Percentiles rank a stretch among this genome's conserved stretches.
These are phyloP conservation scores for Acrobasis repandana DNA, from an alignment of 2,888 invertebrate species.

Conservation along the genomic window DNA sequence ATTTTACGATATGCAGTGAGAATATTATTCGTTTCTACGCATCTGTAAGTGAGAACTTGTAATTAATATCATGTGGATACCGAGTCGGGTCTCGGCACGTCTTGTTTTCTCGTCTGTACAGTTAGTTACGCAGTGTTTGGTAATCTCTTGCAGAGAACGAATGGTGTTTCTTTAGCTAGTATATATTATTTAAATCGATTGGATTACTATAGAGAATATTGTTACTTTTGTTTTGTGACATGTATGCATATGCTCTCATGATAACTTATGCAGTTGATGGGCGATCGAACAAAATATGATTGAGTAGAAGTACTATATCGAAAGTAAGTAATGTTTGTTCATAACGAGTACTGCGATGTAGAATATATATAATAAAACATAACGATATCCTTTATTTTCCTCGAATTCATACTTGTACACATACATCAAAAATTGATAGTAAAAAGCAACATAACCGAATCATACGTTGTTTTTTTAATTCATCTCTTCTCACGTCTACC, in stretches of 20 bases:
- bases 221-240: constrained; percentile 67
- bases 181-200: constrained; percentile 79
- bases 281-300: constrained; percentile 76
- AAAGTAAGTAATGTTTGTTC: constrained; percentile 81
- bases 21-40: constrained; percentile 71
- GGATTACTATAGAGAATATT: constrained; percentile 73
- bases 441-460: constrained; percentile 82
- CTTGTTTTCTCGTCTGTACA: constrained; percentile 73
- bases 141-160: constrained; percentile 68
- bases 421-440: constrained; percentile 83
- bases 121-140: constrained; percentile 75
- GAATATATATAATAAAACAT: constrained; percentile 78
- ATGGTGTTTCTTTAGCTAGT: constrained; percentile 76
- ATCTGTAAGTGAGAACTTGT: constrained; percentile 70
- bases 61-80: constrained; percentile 67
- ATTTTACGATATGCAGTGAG: constrained; percentile 72
- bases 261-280: constrained; percentile 57
- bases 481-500: constrained; percentile 42
- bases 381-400: constrained; percentile 80
- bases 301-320: constrained; percentile 77
- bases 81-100: constrained; percentile 63
- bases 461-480: constrained; percentile 69
- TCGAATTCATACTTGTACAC: constrained; percentile 82
- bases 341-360: constrained; percentile 80
- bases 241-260: constrained; percentile 66